These are phyloP conservation scores for Remorina albescens DNA, from an alignment of 2,797 vertebrate species.

Conservation along the genomic window DNA sequence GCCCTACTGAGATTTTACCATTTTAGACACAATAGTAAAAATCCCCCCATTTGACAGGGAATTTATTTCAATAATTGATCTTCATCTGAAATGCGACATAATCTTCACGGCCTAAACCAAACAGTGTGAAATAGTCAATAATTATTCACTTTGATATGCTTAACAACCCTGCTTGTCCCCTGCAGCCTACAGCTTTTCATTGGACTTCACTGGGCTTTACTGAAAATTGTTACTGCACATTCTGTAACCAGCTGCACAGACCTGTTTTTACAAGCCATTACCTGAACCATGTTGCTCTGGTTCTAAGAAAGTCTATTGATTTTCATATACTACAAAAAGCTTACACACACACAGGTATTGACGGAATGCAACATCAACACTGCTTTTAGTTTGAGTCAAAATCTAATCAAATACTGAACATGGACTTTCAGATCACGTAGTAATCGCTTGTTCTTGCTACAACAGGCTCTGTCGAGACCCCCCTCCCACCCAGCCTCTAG, in stretches of 20 bases:
- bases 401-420: neutral
- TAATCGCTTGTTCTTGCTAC: slow-evolving; percentile 36
- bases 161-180: neutral
- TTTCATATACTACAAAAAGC: neutral
- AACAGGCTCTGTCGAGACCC: slow-evolving; percentile 32
- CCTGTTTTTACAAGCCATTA: slow-evolving; percentile 37
- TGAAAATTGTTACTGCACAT: neutral
- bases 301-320: neutral
- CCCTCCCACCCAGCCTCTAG: neutral
- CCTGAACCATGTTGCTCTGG: slow-evolving; percentile 5
- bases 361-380: slow-evolving; percentile 17
- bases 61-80: neutral
- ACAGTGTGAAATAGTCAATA: neutral
- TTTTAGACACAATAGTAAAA: no score
- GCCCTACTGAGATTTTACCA: no score
- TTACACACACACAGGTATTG: neutral
- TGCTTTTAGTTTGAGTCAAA: slow-evolving; percentile 32
- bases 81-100: neutral
- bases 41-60: neutral
- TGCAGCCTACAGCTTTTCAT: neutral
- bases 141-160: neutral
- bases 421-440: slow-evolving; percentile 2
- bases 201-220: neutral
- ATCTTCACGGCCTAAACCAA: neutral
- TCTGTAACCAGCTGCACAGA: slow-evolving; percentile 1